These are phyloP conservation scores for Caenorhabditis tropicalis DNA, from an alignment of 1,140 invertebrate species.

Conservation along the genomic window DNA sequence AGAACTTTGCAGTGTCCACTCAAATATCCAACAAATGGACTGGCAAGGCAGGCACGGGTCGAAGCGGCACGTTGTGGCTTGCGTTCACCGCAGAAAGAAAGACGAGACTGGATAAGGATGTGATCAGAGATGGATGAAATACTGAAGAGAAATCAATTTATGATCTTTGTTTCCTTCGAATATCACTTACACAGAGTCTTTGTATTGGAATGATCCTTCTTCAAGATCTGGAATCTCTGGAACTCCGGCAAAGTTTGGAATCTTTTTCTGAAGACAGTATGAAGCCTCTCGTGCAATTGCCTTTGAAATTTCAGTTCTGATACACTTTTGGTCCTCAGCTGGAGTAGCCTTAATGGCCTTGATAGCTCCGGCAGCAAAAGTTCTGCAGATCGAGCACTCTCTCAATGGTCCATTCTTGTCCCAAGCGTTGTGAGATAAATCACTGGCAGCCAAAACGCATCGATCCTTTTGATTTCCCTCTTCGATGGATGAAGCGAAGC, in stretches of 20 bases:
- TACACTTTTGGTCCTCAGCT: conserved; percentile 71
- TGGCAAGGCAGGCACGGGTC: conserved; percentile 63
- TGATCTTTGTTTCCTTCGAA: not conserved
- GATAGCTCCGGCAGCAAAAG: conserved; percentile 71
- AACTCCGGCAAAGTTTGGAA: conserved; percentile 66
- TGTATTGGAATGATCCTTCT: conserved; percentile 65
- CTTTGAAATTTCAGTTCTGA: conserved; percentile 69
- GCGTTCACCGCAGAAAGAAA: conserved; percentile 70
- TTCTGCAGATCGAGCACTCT: conserved; percentile 26
- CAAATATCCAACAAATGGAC: conserved; percentile 68
- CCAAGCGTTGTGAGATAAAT: conserved; percentile 69
- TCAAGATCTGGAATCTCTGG: conserved; percentile 71
- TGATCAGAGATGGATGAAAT: conserved; percentile 72
- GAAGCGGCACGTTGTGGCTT: conserved; percentile 67
- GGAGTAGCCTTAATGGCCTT: conserved; percentile 70
- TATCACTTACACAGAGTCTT: conserved; percentile 67
- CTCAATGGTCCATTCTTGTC: conserved; percentile 66
- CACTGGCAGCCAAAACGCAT: conserved; percentile 66
- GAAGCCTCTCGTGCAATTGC: conserved; percentile 69
- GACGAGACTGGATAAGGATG: conserved; percentile 69
- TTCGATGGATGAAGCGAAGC: conserved; percentile 68
- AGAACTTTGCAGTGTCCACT: conserved; percentile 60
- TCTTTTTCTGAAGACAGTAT: conserved; percentile 66
- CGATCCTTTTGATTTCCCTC: conserved; percentile 70
- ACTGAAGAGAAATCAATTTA: conserved; percentile 51